Evolutionary conservation across 2,888 invertebrate species (phyloP).

Genomic region (Caenorhabditis sp.): DNA sequence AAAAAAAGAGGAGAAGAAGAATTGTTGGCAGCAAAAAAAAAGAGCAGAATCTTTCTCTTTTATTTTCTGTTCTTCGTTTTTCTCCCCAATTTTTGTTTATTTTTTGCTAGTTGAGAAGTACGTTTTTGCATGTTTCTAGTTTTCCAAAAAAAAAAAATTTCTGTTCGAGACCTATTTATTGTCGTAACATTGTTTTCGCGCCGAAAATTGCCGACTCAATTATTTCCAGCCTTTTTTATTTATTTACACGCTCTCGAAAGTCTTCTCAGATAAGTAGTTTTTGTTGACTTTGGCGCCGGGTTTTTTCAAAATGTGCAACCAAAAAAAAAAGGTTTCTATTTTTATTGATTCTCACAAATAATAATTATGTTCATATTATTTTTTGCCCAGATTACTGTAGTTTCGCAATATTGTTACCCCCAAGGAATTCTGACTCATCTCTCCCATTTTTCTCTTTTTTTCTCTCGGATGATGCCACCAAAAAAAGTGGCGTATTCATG

Average conservation of each 20-base stretch:
- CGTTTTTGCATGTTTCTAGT: neutral
- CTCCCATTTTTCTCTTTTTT: constrained; percentile 5
- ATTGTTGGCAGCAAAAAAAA: neutral
- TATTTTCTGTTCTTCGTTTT: neutral
- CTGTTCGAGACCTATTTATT: too few species aligned
- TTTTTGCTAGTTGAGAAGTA: neutral
- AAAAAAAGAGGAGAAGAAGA: neutral
- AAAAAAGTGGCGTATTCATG: too few species aligned
- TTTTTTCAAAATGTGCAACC: neutral
- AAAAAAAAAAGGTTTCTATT: neutral
- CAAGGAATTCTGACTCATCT: neutral
- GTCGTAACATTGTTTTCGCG: too few species aligned
- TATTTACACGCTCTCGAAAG: neutral
- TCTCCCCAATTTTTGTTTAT: neutral
- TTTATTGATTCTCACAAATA: too few species aligned
- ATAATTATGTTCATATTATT: constrained; percentile 19
- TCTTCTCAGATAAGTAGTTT: neutral
- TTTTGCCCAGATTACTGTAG: too few species aligned
- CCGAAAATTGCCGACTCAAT: too few species aligned
- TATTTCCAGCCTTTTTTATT: neutral
- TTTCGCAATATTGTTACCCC: too few species aligned
- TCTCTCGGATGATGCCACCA: constrained; percentile 6
- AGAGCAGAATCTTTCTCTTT: neutral
- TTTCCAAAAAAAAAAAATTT: too few species aligned
- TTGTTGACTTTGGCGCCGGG: neutral